Conservation (phyloP, 2,113 vertebrate genomes). For the Pachypanchax playfairii region DNA sequence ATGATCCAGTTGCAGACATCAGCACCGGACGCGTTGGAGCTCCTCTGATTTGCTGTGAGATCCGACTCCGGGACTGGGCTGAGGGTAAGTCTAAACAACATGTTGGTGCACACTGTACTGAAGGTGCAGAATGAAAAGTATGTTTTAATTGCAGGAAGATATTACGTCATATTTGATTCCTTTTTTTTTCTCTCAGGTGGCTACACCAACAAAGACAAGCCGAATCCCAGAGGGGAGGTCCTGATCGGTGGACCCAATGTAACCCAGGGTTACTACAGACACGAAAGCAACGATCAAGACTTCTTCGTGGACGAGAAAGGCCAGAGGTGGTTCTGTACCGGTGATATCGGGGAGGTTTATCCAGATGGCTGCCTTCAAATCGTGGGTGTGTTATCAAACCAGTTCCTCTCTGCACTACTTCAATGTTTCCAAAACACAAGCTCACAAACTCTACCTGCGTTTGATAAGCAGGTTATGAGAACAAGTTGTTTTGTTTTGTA, state of each 20-base stretch:
- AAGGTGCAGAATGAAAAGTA: not conserved
- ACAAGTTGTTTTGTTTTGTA: not conserved
- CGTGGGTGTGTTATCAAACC: constrained; percentile 81
- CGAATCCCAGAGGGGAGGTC: constrained; percentile 93
- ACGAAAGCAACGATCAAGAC: constrained; percentile 83
- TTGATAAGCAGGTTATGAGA: not conserved
- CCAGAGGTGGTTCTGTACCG: constrained; percentile 97
- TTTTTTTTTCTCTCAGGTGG: constrained; percentile 79
- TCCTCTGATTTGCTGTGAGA: constrained; percentile 93
- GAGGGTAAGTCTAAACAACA: constrained; percentile 83
- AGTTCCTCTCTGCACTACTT: not conserved
- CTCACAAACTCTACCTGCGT: not conserved
- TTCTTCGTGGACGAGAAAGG: constrained; percentile 87
- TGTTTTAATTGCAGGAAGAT: not conserved
- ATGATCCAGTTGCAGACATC: constrained; percentile 72
- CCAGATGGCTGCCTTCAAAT: constrained; percentile 95
- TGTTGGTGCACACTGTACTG: not conserved
- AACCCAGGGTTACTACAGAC: constrained; percentile 92
- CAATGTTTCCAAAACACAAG: not conserved
- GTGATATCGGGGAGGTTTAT: constrained; percentile 94
- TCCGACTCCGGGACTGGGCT: constrained; percentile 91
- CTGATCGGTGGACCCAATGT: constrained; percentile 95
- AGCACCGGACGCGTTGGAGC: constrained; percentile 95
- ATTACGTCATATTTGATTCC: not conserved
- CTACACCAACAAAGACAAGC: constrained; percentile 89